Conservation (phyloP, 2,797 vertebrate genomes). For the Hypotaenidia okinawae region DNA sequence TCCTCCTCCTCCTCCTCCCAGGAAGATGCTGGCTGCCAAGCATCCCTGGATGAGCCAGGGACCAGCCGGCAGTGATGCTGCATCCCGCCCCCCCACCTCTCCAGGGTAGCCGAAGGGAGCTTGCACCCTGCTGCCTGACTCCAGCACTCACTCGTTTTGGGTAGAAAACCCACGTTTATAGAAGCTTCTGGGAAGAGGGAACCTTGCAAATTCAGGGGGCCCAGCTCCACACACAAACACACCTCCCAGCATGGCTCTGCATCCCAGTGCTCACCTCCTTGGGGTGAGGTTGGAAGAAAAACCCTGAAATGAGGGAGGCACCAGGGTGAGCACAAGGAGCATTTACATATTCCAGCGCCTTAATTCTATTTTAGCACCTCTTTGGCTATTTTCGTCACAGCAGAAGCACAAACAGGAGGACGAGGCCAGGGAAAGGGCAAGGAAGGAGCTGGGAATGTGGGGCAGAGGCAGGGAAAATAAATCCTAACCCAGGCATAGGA, state of each 20-base stretch:
- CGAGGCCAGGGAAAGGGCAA: slow-evolving; percentile 58
- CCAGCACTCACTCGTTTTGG: fast-evolving
- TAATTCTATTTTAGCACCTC: slow-evolving; percentile 64
- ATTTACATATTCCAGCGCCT: slow-evolving; percentile 42
- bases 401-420: slow-evolving; percentile 5
- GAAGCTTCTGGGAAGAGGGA: background rate
- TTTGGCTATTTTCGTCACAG: slow-evolving; percentile 13
- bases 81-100: no score
- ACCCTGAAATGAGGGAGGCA: background rate
- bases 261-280: background rate
- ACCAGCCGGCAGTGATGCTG: fast-evolving
- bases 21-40: background rate
- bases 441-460: background rate
- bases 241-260: fast-evolving
- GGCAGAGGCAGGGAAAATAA: background rate
- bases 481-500: fast-evolving
- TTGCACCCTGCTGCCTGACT: fast-evolving
- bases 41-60: fast-evolving
- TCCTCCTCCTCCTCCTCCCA: background rate
- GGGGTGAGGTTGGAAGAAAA: background rate
- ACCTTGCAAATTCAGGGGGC: background rate
- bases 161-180: background rate
- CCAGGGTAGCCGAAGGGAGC: fast-evolving
- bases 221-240: background rate
- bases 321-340: background rate